Evolutionary conservation across 2,888 invertebrate genomes (phyloP), one percentile per base, ranked within the genome.

Genomic region (Xestobium rufovillosum): DNA sequence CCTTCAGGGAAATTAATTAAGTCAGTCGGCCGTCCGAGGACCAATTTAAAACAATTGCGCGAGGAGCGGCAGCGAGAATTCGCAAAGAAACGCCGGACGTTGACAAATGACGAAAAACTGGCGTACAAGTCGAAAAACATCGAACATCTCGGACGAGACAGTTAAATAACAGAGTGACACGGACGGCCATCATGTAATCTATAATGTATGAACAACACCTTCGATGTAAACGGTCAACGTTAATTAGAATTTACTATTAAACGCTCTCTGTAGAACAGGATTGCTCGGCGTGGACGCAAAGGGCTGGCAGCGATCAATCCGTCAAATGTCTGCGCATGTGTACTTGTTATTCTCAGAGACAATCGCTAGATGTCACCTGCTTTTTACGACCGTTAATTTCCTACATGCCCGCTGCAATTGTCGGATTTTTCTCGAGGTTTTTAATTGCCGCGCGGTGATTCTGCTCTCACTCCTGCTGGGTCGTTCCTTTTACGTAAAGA

Each of bases 201-300:
- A 47, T 59, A 52, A 58, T 56, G 57, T 58, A 58, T 57, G 53
- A 57, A 59, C 60, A 60, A 58, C 60, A 60, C 60, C 60, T 60
- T 48, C 48, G 49, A 51, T 59, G 59, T 59, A 55, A 59, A 53
- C 57, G 51, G 54, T 53, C 56, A 53, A 55, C 53, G 50, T 60
- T 60, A 60, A 60, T 60, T 60, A 59, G 57, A 59, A 60, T 60
- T 60, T 60, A 60, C 53, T 57, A 60, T 60, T 59, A 59, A 59
- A 6, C 59, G 54, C 53, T 49, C 56, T 55, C 50, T 50, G 56
- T 55, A 42, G 44, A 48, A 58, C 59, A 57, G 51, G 56, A 48
- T 45, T 48, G 49, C 58, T 53, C 53, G 9, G 14, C 4, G 12
- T 8, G 13, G 4, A 8, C 12, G 9, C 14, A 9, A 28, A 9